Evolutionary conservation across 92 coral and sea anemone genomes (phyloP).

Genomic region (Zoanthus solanderi): DNA sequence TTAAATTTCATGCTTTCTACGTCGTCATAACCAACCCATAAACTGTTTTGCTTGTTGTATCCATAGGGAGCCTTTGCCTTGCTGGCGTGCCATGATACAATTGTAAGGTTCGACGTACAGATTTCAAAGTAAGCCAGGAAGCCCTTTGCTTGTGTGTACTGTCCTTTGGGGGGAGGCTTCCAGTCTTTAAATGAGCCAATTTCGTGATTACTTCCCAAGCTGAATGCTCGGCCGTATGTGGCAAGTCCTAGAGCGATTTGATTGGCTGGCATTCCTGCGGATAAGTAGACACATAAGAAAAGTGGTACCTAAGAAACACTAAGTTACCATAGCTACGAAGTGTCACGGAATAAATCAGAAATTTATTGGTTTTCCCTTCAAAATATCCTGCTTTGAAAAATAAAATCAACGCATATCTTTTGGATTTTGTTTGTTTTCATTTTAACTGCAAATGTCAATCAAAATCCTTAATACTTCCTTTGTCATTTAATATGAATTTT

Average conservation of each 20-base stretch:
- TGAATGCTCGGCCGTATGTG: slow-evolving; percentile 81
- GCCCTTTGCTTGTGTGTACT: slow-evolving; percentile 62
- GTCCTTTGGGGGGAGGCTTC: slow-evolving; percentile 53
- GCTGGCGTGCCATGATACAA: slow-evolving; percentile 55
- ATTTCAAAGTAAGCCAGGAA: slow-evolving; percentile 76
- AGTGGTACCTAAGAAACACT: not conserved
- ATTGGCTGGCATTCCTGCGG: slow-evolving; percentile 86
- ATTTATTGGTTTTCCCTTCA: too few species aligned
- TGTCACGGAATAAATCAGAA: too few species aligned
- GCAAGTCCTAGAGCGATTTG: slow-evolving; percentile 86
- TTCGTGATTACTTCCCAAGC: slow-evolving; percentile 53
- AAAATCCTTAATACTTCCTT: too few species aligned
- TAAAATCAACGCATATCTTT: too few species aligned
- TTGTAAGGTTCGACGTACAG: slow-evolving; percentile 61
- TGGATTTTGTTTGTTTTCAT: too few species aligned
- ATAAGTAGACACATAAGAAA: not conserved
- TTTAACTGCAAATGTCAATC: too few species aligned
- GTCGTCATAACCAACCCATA: slow-evolving; percentile 73
- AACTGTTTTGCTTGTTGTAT: slow-evolving; percentile 46
- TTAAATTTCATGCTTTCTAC: slow-evolving; percentile 56
- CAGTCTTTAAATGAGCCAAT: slow-evolving; percentile 47
- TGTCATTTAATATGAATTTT: too few species aligned
- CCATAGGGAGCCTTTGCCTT: slow-evolving; percentile 76
- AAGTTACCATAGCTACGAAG: too few species aligned
- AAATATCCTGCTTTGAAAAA: too few species aligned